Base-by-base conservation (phyloP, 2,888 invertebrate species). In the Nymphalis urticae region DNA sequence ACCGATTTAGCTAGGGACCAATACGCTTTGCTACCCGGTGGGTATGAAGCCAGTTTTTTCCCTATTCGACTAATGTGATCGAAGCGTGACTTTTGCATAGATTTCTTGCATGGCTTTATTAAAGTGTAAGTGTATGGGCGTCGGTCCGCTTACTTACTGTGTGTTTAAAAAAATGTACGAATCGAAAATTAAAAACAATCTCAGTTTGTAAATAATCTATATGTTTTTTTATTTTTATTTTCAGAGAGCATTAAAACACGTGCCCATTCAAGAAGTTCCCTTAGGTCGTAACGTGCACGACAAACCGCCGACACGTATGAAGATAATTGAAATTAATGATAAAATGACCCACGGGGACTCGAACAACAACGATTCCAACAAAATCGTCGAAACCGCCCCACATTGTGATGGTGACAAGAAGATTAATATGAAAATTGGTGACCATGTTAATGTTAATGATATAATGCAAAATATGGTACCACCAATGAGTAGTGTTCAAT, bases 401-500 rank as follows among this genome's bases (percentile, higher is more conserved):
- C 24, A 58, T 3, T 19, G 58, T 17, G 68, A 62, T 19, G 47
- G 51, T 19, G 63, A 59, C 36, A 32, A 56, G 7, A 42, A 42
- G 42, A 42, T 42, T 42, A 42, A 42, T 42, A 21, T 13, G 19
- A 54, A 54, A 54, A 24, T 24, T 19, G 47, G 42, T 19, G 63
- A 63, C 10, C 32, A 16, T 16, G 54, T 58, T 1, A 56, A 17
- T 56, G 36, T 19, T 19, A 58, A 42, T 19, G 19, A 19, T 42
- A 7, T 32, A 58, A 58, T 32, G 24, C 42, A 48, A 84, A 86
- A 76, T 86, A 85, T 87, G 72, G 80, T 82, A 24, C 76, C 93
- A 7, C 96, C 96, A 0, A 92, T 89, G 66, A 95, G 93, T 68
- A 94, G 95, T 65, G 94, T 96, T 10, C 95, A 95, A 77, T 96